Conservation (phyloP, 1,140 invertebrate species). For the Pseudomyrmex flavicornis region DNA sequence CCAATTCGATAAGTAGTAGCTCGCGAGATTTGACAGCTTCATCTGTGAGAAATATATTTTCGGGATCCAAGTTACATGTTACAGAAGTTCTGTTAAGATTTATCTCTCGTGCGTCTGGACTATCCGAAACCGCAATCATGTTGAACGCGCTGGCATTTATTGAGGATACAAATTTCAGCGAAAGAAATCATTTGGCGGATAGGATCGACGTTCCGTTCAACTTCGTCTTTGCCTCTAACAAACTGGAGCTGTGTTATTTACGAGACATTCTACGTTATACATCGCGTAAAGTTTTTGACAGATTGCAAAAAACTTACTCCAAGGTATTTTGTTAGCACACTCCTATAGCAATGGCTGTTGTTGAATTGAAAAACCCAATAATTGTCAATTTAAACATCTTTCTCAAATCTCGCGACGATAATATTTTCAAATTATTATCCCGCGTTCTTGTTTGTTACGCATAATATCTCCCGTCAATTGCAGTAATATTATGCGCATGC, state of each 20-base stretch:
- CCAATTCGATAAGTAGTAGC: no score
- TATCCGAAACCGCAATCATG: conserved; percentile 42
- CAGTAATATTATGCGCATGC: conserved; percentile 17
- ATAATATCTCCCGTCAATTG: conserved; percentile 1
- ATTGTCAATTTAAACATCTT: not conserved
- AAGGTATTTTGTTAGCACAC: not conserved
- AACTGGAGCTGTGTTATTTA: conserved; percentile 23
- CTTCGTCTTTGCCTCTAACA: conserved; percentile 33
- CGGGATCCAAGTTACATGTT: not conserved
- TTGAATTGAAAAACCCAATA: not conserved
- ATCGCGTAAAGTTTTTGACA: not conserved
- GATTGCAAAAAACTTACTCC: not conserved
- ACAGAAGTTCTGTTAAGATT: conserved; percentile 4
- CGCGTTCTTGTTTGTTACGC: not conserved
- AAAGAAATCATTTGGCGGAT: conserved; percentile 44
- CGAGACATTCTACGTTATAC: not conserved
- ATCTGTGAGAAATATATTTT: not conserved
- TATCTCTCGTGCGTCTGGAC: conserved; percentile 3
- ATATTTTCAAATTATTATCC: not conserved
- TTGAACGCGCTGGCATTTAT: conserved; percentile 29
- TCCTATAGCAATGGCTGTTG: not conserved
- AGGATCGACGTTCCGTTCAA: conserved; percentile 31
- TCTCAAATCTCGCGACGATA: not conserved
- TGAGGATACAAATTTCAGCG: conserved; percentile 45
- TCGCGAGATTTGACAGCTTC: not conserved